Evolutionary conservation across 30 jellyfish, hydroid and myxozoan genomes (phyloP).

Genomic region (Chironex yamaguchii): DNA sequence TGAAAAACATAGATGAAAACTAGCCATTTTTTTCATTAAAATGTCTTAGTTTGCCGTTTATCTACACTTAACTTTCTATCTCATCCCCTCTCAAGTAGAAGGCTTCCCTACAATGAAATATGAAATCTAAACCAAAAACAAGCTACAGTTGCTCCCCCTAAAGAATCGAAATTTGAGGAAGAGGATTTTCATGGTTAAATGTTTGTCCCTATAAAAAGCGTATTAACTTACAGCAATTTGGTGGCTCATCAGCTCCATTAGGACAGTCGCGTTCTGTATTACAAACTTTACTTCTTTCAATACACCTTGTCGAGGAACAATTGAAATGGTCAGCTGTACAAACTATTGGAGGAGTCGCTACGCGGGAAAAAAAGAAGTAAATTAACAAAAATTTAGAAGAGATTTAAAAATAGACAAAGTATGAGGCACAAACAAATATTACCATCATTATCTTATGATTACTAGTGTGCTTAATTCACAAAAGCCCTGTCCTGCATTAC

Average conservation of each 20-base stretch:
- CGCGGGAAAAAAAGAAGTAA: not conserved
- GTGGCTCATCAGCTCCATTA: slow-evolving; percentile 84
- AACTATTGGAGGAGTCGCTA: slow-evolving; percentile 53
- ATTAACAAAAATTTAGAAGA: not conserved
- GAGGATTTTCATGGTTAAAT: not conserved
- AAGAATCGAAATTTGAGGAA: no score
- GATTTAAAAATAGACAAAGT: not conserved
- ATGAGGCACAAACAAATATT: not conserved
- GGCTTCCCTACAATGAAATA: no score
- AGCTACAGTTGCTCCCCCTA: no score
- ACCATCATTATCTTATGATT: no score
- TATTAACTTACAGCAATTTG: slow-evolving; percentile 87
- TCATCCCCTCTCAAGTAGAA: no score
- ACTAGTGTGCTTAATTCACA: no score
- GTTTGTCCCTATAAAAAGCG: not conserved
- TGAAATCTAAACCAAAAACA: no score
- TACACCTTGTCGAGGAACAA: slow-evolving; percentile 76
- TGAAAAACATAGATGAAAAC: no score
- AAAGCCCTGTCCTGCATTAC: no score
- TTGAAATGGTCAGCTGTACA: slow-evolving; percentile 82
- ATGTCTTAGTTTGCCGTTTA: no score
- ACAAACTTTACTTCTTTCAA: slow-evolving; percentile 70
- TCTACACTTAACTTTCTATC: no score
- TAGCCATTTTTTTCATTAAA: no score
- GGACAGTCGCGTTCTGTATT: slow-evolving; percentile 64